These are phyloP conservation scores for Meta bourneti DNA, from an alignment of 2,888 invertebrate species.

Conservation along the genomic window DNA sequence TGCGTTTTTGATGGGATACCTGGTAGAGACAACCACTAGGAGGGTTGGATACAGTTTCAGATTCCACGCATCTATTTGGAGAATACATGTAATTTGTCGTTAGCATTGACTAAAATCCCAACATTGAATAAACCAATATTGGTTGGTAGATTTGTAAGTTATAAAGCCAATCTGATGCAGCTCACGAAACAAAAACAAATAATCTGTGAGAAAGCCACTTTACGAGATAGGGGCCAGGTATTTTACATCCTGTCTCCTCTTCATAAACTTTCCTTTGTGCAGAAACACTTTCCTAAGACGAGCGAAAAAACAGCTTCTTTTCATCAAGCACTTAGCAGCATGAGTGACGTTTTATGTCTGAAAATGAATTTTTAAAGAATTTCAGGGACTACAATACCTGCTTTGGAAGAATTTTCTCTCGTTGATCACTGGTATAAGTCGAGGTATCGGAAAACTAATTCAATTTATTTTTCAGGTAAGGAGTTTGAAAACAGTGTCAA, in stretches of 20 bases:
- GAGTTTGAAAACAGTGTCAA: too few relatives aligned
- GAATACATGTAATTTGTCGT: too few relatives aligned
- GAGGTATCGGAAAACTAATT: not conserved
- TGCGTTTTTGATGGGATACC: too few relatives aligned
- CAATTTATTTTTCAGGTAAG: too few relatives aligned
- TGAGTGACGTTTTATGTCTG: conserved; percentile 60
- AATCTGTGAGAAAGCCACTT: conserved; percentile 31
- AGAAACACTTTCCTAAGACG: not conserved
- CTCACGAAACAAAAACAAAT: conserved; percentile 15
- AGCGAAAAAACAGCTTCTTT: conserved; percentile 30
- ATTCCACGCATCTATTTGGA: too few relatives aligned
- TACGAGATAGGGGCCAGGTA: conserved; percentile 9
- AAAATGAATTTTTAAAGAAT: conserved; percentile 63
- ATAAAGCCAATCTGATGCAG: not conserved
- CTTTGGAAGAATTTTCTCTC: not conserved
- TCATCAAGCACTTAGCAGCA: conserved; percentile 58
- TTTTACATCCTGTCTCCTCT: conserved; percentile 46
- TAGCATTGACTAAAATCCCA: too few relatives aligned
- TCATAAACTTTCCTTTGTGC: conserved; percentile 30
- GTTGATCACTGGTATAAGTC: conserved; percentile 8
- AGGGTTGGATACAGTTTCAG: too few relatives aligned
- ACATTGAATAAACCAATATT: too few relatives aligned
- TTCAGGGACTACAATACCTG: conserved; percentile 39
- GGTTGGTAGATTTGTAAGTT: not conserved
- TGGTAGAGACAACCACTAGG: too few relatives aligned